Base-by-base conservation (phyloP, 2,797 vertebrate genomes). In the Rhinatrema bivittatum region DNA sequence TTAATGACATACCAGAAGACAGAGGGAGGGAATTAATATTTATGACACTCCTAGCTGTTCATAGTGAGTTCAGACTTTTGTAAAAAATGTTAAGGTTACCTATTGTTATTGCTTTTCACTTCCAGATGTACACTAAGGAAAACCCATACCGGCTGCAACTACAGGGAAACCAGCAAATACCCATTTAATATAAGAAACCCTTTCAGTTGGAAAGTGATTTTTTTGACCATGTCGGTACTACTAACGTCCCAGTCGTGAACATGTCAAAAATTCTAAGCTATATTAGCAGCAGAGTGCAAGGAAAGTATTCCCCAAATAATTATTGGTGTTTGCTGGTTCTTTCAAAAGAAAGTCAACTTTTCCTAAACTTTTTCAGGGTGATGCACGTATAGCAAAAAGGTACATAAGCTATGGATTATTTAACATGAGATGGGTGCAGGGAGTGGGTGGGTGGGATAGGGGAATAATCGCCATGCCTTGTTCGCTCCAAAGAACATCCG, bases 361-460 rank as follows among this genome's bases (percentile, higher is more conserved):
- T 34, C 57, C 51, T 72, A 46, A 54, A 14, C 0, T 56, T 60
- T 57, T n/a, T n/a, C n/a, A n/a, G n/a, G n/a, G n/a, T n/a, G n/a
- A n/a, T n/a, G n/a, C n/a, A n/a, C n/a, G n/a, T n/a, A n/a, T n/a
- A n/a, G n/a, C n/a, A n/a, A n/a, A n/a, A n/a, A n/a, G n/a, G n/a
- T n/a, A n/a, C n/a, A n/a, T n/a, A n/a, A n/a, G n/a, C n/a, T n/a
- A n/a, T n/a, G n/a, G n/a, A n/a, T n/a, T n/a, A n/a, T n/a, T n/a
- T n/a, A n/a, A n/a, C n/a, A n/a, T n/a, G n/a, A n/a, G n/a, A n/a
- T n/a, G n/a, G n/a, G n/a, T n/a, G n/a, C n/a, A n/a, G n/a, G n/a
- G n/a, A n/a, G n/a, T n/a, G n/a, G n/a, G n/a, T n/a, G n/a, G n/a
- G n/a, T n/a, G n/a, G n/a, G n/a, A n/a, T n/a, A n/a, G n/a, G n/a